Percentiles rank a stretch among this genome's conserved stretches.
phyloP scores from a whole-genome alignment of 2,797 vertebrate species.

The Aulostomus chinensis region DNA sequence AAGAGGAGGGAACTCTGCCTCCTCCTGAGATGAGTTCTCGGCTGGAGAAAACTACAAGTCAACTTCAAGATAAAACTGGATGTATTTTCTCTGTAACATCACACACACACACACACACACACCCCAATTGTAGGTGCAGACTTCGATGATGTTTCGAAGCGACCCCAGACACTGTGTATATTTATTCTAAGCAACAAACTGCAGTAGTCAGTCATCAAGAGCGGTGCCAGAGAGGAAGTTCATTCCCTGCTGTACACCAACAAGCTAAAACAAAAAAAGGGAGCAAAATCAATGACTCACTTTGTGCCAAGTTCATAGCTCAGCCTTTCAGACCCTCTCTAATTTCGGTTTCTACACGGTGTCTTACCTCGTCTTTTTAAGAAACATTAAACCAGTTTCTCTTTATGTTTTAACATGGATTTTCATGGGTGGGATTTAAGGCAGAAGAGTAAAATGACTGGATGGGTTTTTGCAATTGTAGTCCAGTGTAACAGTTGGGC shows the following conservation, averaged over 20 bases:
- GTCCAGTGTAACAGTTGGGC: no score
- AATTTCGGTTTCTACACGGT: not conserved
- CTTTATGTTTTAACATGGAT: no score
- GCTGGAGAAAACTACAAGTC: no score
- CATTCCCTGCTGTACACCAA: conserved; percentile 16
- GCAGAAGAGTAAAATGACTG: no score
- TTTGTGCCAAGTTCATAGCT: conserved; percentile 47
- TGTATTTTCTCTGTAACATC: conserved; percentile 15
- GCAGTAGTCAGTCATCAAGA: conserved; percentile 38
- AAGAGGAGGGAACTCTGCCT: no score
- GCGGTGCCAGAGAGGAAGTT: conserved; percentile 26
- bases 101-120: conserved; percentile 11
- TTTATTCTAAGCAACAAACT: conserved; percentile 16
- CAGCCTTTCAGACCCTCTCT: conserved; percentile 20
- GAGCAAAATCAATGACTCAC: conserved; percentile 54
- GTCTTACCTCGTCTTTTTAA: conserved; percentile 1
- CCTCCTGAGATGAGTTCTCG: no score
- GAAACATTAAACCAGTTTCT: not conserved
- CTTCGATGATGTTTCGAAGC: conserved; percentile 20
- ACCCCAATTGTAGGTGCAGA: not conserved
- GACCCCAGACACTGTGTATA: not conserved
- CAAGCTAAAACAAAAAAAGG: conserved; percentile 38
- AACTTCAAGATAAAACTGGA: conserved; percentile 6
- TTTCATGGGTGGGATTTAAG: no score
- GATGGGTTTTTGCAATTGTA: no score